These are phyloP conservation scores for Phengaris arion DNA, from an alignment of 2,888 invertebrate species.

Conservation along the genomic window DNA sequence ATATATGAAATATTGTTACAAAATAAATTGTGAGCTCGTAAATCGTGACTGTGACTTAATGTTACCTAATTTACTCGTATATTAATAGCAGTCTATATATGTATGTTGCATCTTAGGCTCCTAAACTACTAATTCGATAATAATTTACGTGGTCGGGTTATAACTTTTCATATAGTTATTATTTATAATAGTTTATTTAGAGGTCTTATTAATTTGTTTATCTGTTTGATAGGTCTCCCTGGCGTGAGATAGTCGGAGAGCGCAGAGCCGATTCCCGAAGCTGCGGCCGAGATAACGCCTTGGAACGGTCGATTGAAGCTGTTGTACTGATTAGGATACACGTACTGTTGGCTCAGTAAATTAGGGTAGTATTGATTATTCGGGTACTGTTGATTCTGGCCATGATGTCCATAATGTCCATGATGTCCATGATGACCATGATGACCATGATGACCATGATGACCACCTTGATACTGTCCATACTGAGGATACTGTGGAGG, in stretches of 20 bases:
- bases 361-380: constrained; percentile 4
- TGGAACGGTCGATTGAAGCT: constrained; percentile 55
- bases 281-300: constrained; percentile 62
- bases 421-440: constrained; percentile 45
- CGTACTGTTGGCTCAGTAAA: constrained; percentile 37
- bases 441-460: constrained; percentile 43
- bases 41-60: too few species aligned
- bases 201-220: constrained; percentile 61
- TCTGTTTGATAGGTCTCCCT: constrained; percentile 58
- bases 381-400: constrained; percentile 27
- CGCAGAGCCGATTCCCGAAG: constrained; percentile 76
- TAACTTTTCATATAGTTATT: too few species aligned
- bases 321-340: constrained; percentile 35
- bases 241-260: constrained; percentile 68
- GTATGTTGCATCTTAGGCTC: too few species aligned
- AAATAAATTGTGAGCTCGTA: too few species aligned
- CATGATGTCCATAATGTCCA: constrained; percentile 41
- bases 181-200: constrained; percentile 61
- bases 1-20: too few species aligned
- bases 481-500: constrained; percentile 5
- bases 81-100: too few species aligned
- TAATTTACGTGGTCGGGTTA: too few species aligned
- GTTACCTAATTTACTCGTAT: background rate
- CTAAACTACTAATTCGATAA: too few species aligned
- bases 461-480: constrained; percentile 36